phyloP scores from a whole-genome alignment of 1,140 invertebrate species.

The Harlomillsia oculata region DNA sequence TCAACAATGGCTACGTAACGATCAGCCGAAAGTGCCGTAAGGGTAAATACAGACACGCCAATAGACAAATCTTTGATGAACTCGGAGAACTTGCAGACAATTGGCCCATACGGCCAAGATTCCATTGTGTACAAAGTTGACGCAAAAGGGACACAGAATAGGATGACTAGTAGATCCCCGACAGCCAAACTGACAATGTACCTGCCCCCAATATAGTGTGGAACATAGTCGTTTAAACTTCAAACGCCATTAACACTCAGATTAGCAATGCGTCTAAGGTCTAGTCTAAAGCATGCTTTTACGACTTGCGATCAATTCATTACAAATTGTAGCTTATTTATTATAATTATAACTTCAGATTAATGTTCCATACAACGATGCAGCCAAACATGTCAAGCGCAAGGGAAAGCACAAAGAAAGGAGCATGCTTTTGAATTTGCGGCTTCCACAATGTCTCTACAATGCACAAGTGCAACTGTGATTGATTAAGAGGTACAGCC shows the following conservation, averaged over 20 bases:
- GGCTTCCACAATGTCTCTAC: too few relatives aligned
- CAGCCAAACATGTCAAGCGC: too few relatives aligned
- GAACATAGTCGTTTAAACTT: too few relatives aligned
- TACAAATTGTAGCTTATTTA: too few relatives aligned
- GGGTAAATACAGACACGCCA: conserved; percentile 83
- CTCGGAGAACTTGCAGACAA: conserved; percentile 68
- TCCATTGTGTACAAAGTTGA: conserved; percentile 71
- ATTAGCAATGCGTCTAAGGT: conserved; percentile 68
- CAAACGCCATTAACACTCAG: conserved; percentile 66
- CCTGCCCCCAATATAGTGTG: conserved; percentile 54
- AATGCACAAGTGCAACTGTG: too few relatives aligned
- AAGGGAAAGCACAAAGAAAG: too few relatives aligned
- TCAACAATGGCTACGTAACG: conserved; percentile 76
- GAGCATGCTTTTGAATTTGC: too few relatives aligned
- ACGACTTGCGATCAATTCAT: too few relatives aligned
- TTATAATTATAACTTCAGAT: too few relatives aligned
- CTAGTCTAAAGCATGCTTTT: conserved; percentile 62
- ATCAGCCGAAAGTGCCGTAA: conserved; percentile 80
- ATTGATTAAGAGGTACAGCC: too few relatives aligned
- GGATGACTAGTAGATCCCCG: conserved; percentile 69
- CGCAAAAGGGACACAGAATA: conserved; percentile 68
- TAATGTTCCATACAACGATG: too few relatives aligned
- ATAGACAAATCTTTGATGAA: conserved; percentile 82
- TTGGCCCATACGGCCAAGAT: conserved; percentile 69
- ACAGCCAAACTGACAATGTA: conserved; percentile 70